A percentile compares a stretch with the other conserved stretches of the same genome.
phyloP scores from a whole-genome alignment of 2,113 vertebrate species.

The Riparia riparia region DNA sequence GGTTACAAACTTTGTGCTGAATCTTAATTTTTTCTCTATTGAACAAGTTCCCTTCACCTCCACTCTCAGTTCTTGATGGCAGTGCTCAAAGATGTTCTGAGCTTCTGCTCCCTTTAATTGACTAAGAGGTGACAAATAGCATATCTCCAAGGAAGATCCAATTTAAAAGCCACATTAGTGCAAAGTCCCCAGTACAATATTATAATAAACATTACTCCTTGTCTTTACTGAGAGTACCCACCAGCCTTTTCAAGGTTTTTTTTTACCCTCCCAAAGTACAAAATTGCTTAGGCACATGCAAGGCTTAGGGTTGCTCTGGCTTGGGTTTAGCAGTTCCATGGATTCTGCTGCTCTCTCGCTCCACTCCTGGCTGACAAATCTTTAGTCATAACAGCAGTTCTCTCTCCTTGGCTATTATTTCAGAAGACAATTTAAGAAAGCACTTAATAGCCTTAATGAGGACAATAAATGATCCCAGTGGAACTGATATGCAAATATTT shows the following conservation, averaged over 20 bases:
- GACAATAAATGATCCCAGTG: background rate
- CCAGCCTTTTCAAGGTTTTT: background rate
- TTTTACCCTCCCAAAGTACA: background rate
- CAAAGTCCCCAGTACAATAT: background rate
- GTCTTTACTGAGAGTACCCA: background rate
- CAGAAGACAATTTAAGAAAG: conserved; percentile 1
- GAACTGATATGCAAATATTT: background rate
- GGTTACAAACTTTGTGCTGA: background rate
- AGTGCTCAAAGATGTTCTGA: background rate
- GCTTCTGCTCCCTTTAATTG: background rate
- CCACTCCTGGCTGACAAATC: background rate
- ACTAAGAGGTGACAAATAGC: background rate
- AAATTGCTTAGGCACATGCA: background rate
- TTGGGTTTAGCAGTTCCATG: background rate
- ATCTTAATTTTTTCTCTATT: background rate
- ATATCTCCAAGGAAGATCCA: background rate
- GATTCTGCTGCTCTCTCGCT: background rate
- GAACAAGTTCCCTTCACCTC: background rate
- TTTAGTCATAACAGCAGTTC: background rate
- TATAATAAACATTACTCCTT: background rate
- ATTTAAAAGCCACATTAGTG: background rate
- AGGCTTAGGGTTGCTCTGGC: background rate
- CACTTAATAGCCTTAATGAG: conserved; percentile 10
- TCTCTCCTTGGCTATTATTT: background rate
- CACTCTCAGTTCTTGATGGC: background rate